Conservation (phyloP, 2,113 vertebrate species). For the Lampris megalopsis region DNA sequence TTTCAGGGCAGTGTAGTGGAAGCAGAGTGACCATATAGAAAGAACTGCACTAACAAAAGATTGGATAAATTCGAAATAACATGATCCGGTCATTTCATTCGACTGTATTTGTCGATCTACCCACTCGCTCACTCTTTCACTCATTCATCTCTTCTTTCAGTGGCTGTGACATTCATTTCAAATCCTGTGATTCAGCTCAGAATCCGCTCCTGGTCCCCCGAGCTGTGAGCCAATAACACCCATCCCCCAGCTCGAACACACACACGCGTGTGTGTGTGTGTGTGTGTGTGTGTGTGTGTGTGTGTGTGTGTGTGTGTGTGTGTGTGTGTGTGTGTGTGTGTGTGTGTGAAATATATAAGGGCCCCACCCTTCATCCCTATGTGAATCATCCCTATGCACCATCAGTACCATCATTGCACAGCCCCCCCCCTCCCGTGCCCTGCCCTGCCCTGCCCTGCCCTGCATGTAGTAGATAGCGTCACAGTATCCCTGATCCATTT, state of each 20-base stretch:
- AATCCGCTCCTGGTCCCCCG: conserved; percentile 32
- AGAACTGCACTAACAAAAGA: not conserved
- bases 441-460: not conserved
- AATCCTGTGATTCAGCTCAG: conserved; percentile 23
- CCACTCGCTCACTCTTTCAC: not conserved
- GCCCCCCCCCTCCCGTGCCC: conserved; percentile 1
- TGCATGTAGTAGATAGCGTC: conserved; percentile 53
- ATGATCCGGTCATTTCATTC: not conserved
- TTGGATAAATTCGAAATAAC: conserved; percentile 1
- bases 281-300: conserved; percentile 11
- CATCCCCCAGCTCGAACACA: conserved; percentile 1
- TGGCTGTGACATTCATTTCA: conserved; percentile 8
- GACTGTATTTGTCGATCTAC: not conserved
- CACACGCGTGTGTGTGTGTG: not conserved
- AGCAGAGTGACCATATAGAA: not conserved
- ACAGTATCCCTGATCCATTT: not conserved
- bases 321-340: conserved; percentile 27
- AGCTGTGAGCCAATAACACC: conserved; percentile 41
- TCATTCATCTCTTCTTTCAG: conserved; percentile 21
- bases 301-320: conserved; percentile 18
- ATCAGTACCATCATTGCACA: conserved; percentile 43
- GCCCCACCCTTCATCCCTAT: conserved; percentile 37
- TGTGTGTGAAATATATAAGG: conserved; percentile 6
- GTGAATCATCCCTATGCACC: conserved; percentile 18
- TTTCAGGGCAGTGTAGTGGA: not conserved